These are phyloP conservation scores for Uropsilus gracilis DNA, from an alignment of 2,113 vertebrate species.

Conservation along the genomic window DNA sequence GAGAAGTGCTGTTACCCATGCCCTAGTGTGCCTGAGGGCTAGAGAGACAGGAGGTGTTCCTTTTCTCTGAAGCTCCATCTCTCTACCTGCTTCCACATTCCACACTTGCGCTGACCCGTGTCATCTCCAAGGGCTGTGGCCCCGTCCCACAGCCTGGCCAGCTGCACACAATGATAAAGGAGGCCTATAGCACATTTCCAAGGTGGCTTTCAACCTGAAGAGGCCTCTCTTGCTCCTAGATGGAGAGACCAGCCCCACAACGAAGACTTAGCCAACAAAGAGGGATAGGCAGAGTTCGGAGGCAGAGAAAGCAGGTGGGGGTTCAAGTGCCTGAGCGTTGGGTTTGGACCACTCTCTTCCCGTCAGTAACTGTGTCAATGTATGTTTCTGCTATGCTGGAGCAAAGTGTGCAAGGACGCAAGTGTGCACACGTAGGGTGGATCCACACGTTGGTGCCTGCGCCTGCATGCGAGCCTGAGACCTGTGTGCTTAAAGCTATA, in stretches of 20 bases:
- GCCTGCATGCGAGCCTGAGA: background rate
- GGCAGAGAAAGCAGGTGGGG: background rate
- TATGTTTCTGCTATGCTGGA: background rate
- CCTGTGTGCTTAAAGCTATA: too few species aligned
- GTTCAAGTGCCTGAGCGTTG: background rate
- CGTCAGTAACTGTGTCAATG: too few species aligned
- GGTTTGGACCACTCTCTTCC: background rate
- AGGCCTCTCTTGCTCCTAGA: background rate
- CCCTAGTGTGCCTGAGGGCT: too few species aligned
- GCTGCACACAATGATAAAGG: background rate
- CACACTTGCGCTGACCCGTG: too few species aligned
- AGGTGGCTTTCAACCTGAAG: background rate
- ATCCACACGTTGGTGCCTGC: too few species aligned
- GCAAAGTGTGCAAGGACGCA: background rate
- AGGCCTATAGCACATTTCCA: background rate
- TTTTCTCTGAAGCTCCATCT: too few species aligned
- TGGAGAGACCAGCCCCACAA: background rate
- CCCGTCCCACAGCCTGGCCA: background rate
- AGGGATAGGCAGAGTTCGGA: background rate
- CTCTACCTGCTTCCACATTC: too few species aligned
- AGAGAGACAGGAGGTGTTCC: too few species aligned
- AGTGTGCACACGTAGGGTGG: too few species aligned
- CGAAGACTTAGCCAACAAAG: background rate
- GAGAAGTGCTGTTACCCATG: too few species aligned
- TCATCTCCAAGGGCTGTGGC: background rate